phyloP scores from a whole-genome alignment of 2,888 invertebrate species.

The Heliconius aoede region DNA sequence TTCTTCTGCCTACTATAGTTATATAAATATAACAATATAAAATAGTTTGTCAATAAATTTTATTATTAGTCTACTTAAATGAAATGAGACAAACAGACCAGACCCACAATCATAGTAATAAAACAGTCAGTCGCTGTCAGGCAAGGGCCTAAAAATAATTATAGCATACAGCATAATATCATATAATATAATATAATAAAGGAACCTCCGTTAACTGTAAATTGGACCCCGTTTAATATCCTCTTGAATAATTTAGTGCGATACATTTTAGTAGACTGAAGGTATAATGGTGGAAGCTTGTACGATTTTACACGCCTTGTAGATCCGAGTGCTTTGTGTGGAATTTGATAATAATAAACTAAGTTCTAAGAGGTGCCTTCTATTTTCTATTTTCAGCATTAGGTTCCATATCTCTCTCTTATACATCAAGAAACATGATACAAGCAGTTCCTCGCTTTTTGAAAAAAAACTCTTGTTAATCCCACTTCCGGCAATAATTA shows the following conservation, averaged over 20 bases:
- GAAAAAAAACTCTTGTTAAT: not conserved
- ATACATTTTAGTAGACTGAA: slow-evolving; percentile 29
- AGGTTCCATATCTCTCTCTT: no score
- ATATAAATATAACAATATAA: no score
- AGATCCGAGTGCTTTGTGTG: slow-evolving; percentile 1
- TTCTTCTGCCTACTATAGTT: no score
- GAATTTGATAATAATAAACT: slow-evolving; percentile 4
- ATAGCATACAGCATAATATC: not conserved
- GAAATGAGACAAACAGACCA: no score
- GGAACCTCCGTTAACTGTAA: slow-evolving; percentile 11
- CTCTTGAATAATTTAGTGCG: slow-evolving; percentile 39
- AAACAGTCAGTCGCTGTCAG: no score
- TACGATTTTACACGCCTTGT: slow-evolving; percentile 35
- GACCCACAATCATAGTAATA: no score
- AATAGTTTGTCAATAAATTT: no score
- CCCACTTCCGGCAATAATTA: not conserved
- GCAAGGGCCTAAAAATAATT: not conserved
- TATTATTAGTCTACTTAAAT: no score
- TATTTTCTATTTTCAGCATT: not conserved
- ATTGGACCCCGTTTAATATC: slow-evolving; percentile 31
- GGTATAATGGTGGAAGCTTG: slow-evolving; percentile 46
- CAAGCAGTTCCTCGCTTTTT: no score
- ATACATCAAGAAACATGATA: not conserved
- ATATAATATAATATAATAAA: slow-evolving; percentile 14
- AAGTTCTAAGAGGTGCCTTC: not conserved